phyloP scores from a whole-genome alignment of 2,888 invertebrate genomes.

The Tinea semifulvella region DNA sequence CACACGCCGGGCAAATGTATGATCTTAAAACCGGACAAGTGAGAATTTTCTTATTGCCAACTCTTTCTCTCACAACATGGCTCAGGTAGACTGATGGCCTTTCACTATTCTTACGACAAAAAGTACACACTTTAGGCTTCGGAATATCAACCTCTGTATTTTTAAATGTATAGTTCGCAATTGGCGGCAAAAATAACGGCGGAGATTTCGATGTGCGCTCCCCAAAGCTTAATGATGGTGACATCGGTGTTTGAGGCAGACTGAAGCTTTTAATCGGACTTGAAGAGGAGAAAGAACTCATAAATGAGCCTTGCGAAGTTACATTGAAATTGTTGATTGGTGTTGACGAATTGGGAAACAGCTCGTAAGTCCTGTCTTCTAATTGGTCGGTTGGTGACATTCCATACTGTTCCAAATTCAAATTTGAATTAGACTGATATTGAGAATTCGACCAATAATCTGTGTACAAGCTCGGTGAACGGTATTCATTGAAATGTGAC shows the following conservation, averaged over 20 bases:
- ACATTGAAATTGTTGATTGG: neutral
- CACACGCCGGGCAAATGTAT: constrained; percentile 43
- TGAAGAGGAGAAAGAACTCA: no score
- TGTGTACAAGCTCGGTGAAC: neutral
- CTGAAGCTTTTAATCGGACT: neutral
- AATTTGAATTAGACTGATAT: no score
- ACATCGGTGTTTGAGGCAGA: neutral
- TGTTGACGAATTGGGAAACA: neutral
- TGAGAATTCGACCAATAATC: neutral
- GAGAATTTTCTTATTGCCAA: constrained; percentile 36
- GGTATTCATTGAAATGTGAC: neutral
- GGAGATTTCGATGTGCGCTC: neutral
- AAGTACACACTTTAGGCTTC: constrained; percentile 37
- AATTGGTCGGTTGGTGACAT: neutral
- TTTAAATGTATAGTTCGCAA: neutral
- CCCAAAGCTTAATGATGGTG: neutral
- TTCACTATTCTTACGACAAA: constrained; percentile 56
- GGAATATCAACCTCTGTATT: neutral
- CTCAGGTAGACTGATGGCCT: constrained; percentile 44
- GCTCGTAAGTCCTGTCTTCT: neutral
- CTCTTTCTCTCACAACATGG: constrained; percentile 39
- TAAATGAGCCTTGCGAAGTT: no score
- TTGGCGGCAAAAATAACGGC: neutral
- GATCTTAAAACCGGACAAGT: constrained; percentile 49
- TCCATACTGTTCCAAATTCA: no score